phyloP scores from a whole-genome alignment of 2,113 vertebrate genomes.

The Campylomormyrus tamandua region DNA sequence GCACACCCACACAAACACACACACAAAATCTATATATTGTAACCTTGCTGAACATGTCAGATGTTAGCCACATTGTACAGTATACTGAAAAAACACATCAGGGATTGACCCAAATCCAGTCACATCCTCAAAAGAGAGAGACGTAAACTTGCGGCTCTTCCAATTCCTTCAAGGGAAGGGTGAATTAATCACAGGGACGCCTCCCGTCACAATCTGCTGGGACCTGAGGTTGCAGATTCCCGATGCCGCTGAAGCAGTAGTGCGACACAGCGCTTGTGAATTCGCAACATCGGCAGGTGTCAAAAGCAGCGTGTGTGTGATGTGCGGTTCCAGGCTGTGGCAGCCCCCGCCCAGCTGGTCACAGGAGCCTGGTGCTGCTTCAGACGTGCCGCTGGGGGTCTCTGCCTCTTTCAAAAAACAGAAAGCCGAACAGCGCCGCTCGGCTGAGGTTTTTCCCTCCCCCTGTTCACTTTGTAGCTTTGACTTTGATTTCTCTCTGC shows the following conservation, averaged over 20 bases:
- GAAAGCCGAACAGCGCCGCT: background rate
- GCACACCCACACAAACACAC: background rate
- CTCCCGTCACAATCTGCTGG: background rate
- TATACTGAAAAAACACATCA: background rate
- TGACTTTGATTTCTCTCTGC: background rate
- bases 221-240: background rate
- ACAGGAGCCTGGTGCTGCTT: background rate
- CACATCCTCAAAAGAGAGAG: background rate
- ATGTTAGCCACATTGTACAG: background rate
- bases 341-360: background rate
- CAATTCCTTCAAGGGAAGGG: background rate
- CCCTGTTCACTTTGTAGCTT: background rate
- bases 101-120: background rate
- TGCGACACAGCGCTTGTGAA: background rate
- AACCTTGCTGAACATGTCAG: background rate
- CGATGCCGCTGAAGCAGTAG: background rate
- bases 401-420: background rate
- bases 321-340: background rate
- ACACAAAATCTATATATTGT: background rate
- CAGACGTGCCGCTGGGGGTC: background rate
- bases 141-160: background rate
- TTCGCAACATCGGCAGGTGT: slow-evolving; percentile 1
- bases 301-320: background rate
- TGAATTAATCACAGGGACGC: slow-evolving; percentile 2
- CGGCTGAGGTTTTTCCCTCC: background rate